Base-by-base conservation (phyloP, 1,140 invertebrate genomes). In the Leptonema lineaticorne region DNA sequence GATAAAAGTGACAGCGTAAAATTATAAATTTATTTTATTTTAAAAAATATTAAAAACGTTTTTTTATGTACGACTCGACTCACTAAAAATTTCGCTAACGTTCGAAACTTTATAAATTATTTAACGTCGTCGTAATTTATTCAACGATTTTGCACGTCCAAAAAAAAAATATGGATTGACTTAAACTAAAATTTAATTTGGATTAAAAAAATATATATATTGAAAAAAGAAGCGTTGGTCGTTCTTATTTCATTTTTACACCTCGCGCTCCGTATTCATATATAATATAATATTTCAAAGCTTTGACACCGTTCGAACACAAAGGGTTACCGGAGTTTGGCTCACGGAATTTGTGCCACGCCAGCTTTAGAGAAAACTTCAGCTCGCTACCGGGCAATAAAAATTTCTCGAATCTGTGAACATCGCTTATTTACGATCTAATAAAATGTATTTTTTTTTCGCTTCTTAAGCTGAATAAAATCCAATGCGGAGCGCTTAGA, bases 351-450 rank as follows among this genome's bases (percentile, higher is more conserved):
- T 59, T 37, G 57, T 37, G 57, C 57, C 57, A 33, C 28, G 45
- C 30, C 18, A 16, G 22, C 30, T 37, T 33, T 45, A 41, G 29
- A 59, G 22, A 59, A 62, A 41, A 41, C 22, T 9, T 11, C 37
- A 1, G 7, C 59, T n/a, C 59, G 59, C 59, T 62, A 62, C 59
- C 33, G 59, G 59, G 59, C 59, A 62, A 62, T 62, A 62, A 62
- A 62, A 62, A 45, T 27, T 45, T 37, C 45, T 45, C 59, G 24
- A 45, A 62, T 33, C 37, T 62, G 59, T 62, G 59, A 62, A 62
- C 59, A 62, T 62, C 37, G 59, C 59, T 62, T 62, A 62, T 62
- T 62, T 62, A 62, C 30, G 59, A 62, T 62, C 59, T 27, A 27
- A 62, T 62, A 62, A 62, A 62, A 62, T 45, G 30, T 33, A 37